Conservation (phyloP, 2,797 vertebrate species). For the Mareca penelope region DNA sequence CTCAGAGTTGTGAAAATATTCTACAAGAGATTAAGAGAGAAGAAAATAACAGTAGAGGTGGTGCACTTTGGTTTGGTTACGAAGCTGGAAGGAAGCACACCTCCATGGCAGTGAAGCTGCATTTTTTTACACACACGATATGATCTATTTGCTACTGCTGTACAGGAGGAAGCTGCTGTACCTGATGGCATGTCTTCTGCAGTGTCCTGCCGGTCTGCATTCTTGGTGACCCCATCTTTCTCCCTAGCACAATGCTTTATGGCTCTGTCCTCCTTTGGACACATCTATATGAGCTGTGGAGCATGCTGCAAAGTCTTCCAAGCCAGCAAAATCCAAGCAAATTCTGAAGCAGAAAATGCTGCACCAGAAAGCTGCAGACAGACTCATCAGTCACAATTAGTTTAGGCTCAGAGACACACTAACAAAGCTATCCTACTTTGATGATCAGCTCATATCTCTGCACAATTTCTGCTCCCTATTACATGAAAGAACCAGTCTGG, state of each 20-base stretch:
- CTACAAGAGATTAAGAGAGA: background rate
- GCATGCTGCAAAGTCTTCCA: background rate
- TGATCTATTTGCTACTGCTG: background rate
- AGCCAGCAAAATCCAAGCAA: background rate
- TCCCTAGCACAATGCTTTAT: background rate
- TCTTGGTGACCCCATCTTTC: background rate
- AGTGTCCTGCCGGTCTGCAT: background rate
- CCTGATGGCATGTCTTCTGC: background rate
- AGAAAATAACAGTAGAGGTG: background rate
- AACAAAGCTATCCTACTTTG: background rate
- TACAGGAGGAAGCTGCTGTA: background rate
- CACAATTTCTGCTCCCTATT: background rate
- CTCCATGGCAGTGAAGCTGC: background rate
- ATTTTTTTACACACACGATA: fast-evolving
- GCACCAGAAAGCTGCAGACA: background rate
- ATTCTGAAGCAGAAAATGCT: background rate
- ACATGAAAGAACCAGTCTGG: background rate
- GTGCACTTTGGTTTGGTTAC: background rate
- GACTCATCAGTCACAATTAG: background rate
- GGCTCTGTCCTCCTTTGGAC: background rate
- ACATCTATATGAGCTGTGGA: fast-evolving
- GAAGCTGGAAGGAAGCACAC: background rate
- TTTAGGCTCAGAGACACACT: background rate
- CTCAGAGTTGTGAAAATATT: background rate
- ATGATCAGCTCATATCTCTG: background rate